These are phyloP conservation scores for Sphaeridia pumilis DNA, from an alignment of 2,888 invertebrate genomes.

Conservation along the genomic window DNA sequence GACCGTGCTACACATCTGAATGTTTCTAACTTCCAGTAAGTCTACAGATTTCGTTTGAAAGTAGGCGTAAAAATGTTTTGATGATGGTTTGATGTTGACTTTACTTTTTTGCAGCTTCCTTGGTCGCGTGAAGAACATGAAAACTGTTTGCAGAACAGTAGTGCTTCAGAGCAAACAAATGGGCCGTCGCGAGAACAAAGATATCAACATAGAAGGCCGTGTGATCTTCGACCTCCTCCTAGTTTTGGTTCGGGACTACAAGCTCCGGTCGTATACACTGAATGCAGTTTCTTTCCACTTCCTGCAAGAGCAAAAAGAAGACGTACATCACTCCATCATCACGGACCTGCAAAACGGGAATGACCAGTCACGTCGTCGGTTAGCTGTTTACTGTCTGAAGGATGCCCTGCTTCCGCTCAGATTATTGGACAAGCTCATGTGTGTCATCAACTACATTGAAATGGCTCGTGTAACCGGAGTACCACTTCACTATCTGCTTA, in stretches of 20 bases:
- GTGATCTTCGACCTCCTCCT: constrained; percentile 91
- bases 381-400: constrained; percentile 97
- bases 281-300: constrained; percentile 99
- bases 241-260: constrained; percentile 89
- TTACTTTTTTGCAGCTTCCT: constrained; percentile 41
- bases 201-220: constrained; percentile 90
- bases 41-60: too few species aligned
- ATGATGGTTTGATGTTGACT: too few species aligned
- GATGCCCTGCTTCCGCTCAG: constrained; percentile 92
- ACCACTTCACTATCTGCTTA: constrained; percentile 77
- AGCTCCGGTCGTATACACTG: constrained; percentile 89
- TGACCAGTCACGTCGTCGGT: constrained; percentile 78
- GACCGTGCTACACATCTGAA: constrained; percentile 84
- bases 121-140: constrained; percentile 70
- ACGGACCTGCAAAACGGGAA: constrained; percentile 89
- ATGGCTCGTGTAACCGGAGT: constrained; percentile 99
- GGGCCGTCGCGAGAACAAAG: constrained; percentile 90
- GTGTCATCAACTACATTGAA: constrained; percentile 98
- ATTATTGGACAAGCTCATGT: constrained; percentile 91
- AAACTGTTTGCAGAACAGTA: constrained; percentile 38
- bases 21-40: constrained; percentile 61
- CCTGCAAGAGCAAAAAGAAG: constrained; percentile 97
- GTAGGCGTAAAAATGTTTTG: too few species aligned
- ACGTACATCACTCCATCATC: constrained; percentile 98
- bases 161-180: constrained; percentile 83